Evolutionary conservation across 1,140 invertebrate genomes (phyloP), one percentile per base, ranked within the genome.

Genomic region (Drosophila watanabei): DNA sequence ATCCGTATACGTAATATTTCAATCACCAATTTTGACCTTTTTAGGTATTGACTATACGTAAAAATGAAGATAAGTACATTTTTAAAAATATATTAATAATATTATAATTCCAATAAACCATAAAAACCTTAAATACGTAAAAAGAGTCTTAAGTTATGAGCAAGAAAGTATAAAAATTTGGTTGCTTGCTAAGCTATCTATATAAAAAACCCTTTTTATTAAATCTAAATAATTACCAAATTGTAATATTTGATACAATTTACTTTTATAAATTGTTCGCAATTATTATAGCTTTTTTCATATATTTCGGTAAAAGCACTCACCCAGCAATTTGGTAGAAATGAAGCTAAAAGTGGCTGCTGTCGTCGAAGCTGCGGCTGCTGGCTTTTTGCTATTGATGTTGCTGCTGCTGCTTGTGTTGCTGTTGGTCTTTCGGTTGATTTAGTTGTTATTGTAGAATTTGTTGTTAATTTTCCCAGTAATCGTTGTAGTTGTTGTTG

Each of bases 241-340:
- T 16, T n/a, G n/a, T 10, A n/a, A 5, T 46, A 11, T n/a, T n/a
- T 3, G 7, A 20, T 7, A 24, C 20, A 28, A 16, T 28, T 28
- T 5, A 13, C 11, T 9, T 16, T 16, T 16, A 1, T 9, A 16
- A n/a, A 46, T 20, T 11, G 5, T 24, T 13, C n/a, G 6, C 32
- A 52, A 32, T 52, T 33, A 35, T 13, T 45, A 45, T 20, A 45
- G 6, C 20, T 11, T 45, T 11, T 11, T 45, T 39, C 5, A 10
- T 2, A 39, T 5, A 39, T 39, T 28, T 57, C 4, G 28, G 33
- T 33, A 32, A 33, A 9, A 11, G 35, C 11, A 90, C 85, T 73
- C 89, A 89, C 85, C 85, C 79, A 80, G 71, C 45, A 76, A 80
- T 80, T 77, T 75, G 33, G 56, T 77, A 33, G 57, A 78, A 49